A percentile compares a stretch with the other conserved stretches of the same genome.
Evolutionary conservation across 2,888 invertebrate genomes (phyloP).

Genomic region (Caprella mutica): DNA sequence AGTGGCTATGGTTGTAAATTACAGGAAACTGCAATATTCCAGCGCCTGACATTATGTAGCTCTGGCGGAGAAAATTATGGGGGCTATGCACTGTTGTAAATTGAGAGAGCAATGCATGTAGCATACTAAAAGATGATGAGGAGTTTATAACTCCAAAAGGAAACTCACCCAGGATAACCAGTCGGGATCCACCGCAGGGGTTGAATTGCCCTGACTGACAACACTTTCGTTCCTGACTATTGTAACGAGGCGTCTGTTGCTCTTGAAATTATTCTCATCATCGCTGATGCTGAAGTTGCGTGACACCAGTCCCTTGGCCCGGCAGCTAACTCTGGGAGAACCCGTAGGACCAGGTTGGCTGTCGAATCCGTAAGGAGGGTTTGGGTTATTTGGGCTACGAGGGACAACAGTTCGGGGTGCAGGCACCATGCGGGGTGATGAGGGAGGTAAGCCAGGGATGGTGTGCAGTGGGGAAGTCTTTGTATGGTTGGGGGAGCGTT

Average conservation of each 20-base stretch:
- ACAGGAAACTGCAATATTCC: no score
- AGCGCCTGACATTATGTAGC: no score
- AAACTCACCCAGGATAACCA: conserved; percentile 33
- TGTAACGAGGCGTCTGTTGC: conserved; percentile 22
- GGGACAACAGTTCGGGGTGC: conserved; percentile 30
- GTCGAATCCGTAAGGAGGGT: conserved; percentile 10
- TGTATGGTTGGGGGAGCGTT: conserved; percentile 15
- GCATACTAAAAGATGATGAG: no score
- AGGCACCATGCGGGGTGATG: neutral
- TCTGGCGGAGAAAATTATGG: no score
- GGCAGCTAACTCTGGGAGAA: conserved; percentile 24
- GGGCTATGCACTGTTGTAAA: no score
- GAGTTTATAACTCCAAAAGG: no score
- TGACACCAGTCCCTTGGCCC: conserved; percentile 28
- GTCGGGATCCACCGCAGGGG: conserved; percentile 29
- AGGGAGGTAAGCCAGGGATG: conserved; percentile 2
- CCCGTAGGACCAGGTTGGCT: conserved; percentile 7
- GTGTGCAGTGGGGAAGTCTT: neutral
- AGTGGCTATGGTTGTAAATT: no score
- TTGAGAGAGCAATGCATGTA: no score
- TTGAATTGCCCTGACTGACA: conserved; percentile 15
- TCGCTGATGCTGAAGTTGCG: conserved; percentile 32
- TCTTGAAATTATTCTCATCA: conserved; percentile 22
- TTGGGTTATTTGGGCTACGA: conserved; percentile 23
- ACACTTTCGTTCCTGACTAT: conserved; percentile 23